Evolutionary conservation across 37 sponge, comb jelly and placozoan species (phyloP).

Genomic region (Eunapius fragilis): DNA sequence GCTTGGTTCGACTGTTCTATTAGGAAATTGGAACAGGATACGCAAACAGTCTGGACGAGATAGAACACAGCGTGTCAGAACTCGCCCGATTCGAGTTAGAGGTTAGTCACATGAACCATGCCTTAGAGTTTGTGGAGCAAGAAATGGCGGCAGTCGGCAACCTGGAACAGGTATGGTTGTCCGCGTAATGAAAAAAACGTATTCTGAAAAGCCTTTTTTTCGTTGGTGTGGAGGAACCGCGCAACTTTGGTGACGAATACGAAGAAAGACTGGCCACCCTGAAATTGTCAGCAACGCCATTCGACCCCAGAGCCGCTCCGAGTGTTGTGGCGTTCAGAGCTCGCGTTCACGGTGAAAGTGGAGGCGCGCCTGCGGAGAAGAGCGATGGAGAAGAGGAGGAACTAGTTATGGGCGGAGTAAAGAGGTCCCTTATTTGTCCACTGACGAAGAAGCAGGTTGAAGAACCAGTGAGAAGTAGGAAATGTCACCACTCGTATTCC

Average conservation of each 20-base stretch:
- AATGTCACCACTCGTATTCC: conserved; percentile 65
- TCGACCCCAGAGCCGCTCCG: not conserved
- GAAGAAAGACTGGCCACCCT: not conserved
- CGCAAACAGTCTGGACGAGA: not conserved
- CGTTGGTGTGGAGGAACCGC: conserved; percentile 7
- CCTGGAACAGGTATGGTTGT: not conserved
- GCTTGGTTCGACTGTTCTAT: not conserved
- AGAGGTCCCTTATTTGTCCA: conserved; percentile 67
- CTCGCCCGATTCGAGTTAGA: not conserved
- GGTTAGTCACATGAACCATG: not conserved
- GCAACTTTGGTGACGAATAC: not conserved
- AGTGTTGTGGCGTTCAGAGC: not conserved
- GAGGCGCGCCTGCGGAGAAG: not conserved
- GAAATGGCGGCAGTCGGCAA: not conserved
- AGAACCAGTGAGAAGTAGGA: conserved; percentile 61
- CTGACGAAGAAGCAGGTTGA: conserved; percentile 55
- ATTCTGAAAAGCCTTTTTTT: not conserved
- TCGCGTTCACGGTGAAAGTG: not conserved
- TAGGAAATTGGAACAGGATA: not conserved
- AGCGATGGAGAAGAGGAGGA: conserved; percentile 33
- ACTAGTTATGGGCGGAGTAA: conserved; percentile 35
- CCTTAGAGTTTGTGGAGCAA: not conserved
- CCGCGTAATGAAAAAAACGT: not conserved
- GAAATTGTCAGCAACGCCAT: not conserved
- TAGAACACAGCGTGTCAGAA: not conserved